These are phyloP conservation scores for Falco punctatus DNA, from an alignment of 2,113 vertebrate genomes.

Conservation along the genomic window DNA sequence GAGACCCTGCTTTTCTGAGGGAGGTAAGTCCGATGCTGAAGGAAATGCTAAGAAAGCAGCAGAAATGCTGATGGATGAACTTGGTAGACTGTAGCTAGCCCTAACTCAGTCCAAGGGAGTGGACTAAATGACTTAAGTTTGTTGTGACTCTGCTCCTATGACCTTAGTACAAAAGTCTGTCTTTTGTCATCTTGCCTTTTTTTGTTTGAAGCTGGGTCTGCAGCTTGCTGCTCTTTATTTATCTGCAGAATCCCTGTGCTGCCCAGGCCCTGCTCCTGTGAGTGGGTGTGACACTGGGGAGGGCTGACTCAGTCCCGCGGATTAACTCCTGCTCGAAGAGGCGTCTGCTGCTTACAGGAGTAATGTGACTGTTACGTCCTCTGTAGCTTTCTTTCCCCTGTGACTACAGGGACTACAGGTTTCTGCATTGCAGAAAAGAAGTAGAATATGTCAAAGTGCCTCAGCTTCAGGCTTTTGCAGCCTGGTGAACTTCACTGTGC, in stretches of 20 bases:
- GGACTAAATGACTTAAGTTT: not conserved
- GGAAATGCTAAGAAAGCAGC: not conserved
- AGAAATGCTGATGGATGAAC: not conserved
- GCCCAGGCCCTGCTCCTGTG: not conserved
- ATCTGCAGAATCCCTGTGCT: not conserved
- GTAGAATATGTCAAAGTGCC: not conserved
- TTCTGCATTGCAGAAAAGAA: not conserved
- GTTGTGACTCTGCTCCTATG: not conserved
- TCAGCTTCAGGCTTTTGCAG: not conserved
- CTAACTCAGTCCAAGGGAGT: not conserved
- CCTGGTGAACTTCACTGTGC: not conserved
- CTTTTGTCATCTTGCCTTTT: not conserved
- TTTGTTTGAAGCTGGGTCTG: not conserved
- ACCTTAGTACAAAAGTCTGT: not conserved
- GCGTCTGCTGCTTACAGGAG: not conserved
- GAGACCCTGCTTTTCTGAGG: not conserved
- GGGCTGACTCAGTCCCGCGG: not conserved
- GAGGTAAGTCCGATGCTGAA: not conserved
- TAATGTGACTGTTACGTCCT: not conserved
- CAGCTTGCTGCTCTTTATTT: not conserved
- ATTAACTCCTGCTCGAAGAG: not conserved
- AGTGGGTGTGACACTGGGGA: not conserved
- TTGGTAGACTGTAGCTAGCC: not conserved
- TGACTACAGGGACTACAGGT: not conserved
- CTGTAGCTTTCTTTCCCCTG: not conserved